These are phyloP conservation scores for Carapus acus DNA, from an alignment of 2,797 vertebrate species.

Conservation along the genomic window DNA sequence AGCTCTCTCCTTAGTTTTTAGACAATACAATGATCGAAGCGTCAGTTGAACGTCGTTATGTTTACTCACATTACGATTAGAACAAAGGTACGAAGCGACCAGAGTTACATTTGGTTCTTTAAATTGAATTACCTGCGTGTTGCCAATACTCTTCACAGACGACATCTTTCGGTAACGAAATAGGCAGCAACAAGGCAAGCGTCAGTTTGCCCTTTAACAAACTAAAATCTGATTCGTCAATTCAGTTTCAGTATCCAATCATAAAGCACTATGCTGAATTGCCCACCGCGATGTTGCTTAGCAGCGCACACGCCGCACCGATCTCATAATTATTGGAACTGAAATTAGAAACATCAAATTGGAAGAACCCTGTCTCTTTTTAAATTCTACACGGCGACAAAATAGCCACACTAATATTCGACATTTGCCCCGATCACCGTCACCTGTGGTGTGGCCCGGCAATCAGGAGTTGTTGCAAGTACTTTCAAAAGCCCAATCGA, in stretches of 20 bases:
- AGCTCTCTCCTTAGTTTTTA: constrained; percentile 15
- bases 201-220: constrained; percentile 34
- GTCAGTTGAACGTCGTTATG: too few species aligned
- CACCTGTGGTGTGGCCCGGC: too few species aligned
- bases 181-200: constrained; percentile 28
- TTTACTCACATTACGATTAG: too few species aligned
- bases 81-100: rapidly evolving
- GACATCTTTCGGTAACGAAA: constrained; percentile 72
- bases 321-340: too few species aligned
- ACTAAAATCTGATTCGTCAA: constrained; percentile 46
- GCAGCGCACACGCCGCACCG: constrained; percentile 60
- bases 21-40: too few species aligned
- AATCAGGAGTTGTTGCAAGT: too few species aligned
- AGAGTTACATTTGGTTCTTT: background rate
- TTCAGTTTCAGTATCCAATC: constrained; percentile 43
- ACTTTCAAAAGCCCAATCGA: too few species aligned
- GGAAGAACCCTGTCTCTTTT: too few species aligned
- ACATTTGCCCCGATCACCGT: too few species aligned
- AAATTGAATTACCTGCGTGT: constrained; percentile 65
- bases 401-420: too few species aligned
- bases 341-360: too few species aligned
- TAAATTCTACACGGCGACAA: too few species aligned
- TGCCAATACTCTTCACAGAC: constrained; percentile 69
- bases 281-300: constrained; percentile 53
- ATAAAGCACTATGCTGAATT: constrained; percentile 20